phyloP scores from a whole-genome alignment of 37 sponge, comb jelly and placozoan species.

The Hormiphora californensis region DNA sequence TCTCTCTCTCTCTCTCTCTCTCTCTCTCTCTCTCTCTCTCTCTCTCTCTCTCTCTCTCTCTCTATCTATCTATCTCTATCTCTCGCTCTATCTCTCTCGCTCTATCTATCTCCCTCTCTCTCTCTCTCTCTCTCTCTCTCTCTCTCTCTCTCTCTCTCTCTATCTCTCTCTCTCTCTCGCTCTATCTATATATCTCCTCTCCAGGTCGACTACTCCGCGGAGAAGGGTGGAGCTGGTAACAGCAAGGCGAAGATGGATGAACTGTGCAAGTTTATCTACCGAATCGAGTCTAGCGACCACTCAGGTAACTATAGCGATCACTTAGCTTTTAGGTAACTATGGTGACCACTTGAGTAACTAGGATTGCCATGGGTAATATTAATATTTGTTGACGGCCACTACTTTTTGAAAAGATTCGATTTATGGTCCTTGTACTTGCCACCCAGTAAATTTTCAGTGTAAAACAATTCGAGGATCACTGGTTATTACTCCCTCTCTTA shows the following conservation, averaged over 20 bases:
- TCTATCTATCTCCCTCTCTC: no score
- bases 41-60: not conserved
- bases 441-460: no score
- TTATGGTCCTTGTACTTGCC: no score
- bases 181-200: no score
- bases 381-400: no score
- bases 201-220: slow-evolving; percentile 54
- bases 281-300: not conserved
- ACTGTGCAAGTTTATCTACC: slow-evolving; percentile 50
- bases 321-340: no score
- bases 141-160: not conserved
- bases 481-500: no score
- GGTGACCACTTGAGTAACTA: no score
- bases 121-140: not conserved
- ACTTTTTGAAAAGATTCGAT: no score
- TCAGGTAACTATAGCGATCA: no score
- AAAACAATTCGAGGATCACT: no score
- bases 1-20: not conserved
- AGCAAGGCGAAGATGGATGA: not conserved
- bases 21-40: not conserved
- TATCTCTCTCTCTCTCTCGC: not conserved
- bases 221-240: not conserved
- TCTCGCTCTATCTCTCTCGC: not conserved
- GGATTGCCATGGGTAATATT: no score
- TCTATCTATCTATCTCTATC: not conserved